Evolutionary conservation across 2,888 invertebrate genomes (phyloP), one percentile per base, ranked within the genome.

Genomic region (Acanthacorydalis orientalis): DNA sequence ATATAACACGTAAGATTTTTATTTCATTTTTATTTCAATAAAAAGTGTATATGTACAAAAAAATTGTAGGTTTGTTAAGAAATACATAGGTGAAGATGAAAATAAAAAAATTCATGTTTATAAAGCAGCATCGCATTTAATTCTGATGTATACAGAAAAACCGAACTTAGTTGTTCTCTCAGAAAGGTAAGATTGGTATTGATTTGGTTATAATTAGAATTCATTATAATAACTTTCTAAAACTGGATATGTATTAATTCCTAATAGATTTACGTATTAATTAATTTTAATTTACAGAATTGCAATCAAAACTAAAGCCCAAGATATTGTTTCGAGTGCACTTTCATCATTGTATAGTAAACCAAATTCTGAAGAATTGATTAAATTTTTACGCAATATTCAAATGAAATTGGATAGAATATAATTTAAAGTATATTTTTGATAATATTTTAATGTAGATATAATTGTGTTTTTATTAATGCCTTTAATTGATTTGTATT

Each of bases 321-420:
- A 83, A 57, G 86, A 86, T 59, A 74, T 80, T n/a, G 74, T 85
- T 43, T 78, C 83, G 1, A 74, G 75, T 49, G 81, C 85, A 57
- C 68, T 87, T 51, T 83, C 83, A 48, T 78, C 80, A 55, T 70
- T 87, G 39, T 85, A 86, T 61, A 80, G 80, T 55, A 82, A 83
- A 63, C 73, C 78, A n/a, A 76, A 77, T 53, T 77, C 80, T 2
- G 73, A 73, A 43, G 65, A 70, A 23, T 67, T 86, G 47, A 77
- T 80, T 48, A 67, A 69, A 50, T 64, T 70, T 47, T 69, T 79
- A 52, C 68, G 74, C 53, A 68, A 67, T 45, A 69, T 78, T 50
- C 77, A 79, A 60, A 70, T 72, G 32, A 67, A 67, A 55, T 60
- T 80, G 43, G 68, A 68, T 50, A 60, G 65, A 53, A 56, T 67